Conservation (phyloP, 2,888 invertebrate species). For the Agrochola macilenta region DNA sequence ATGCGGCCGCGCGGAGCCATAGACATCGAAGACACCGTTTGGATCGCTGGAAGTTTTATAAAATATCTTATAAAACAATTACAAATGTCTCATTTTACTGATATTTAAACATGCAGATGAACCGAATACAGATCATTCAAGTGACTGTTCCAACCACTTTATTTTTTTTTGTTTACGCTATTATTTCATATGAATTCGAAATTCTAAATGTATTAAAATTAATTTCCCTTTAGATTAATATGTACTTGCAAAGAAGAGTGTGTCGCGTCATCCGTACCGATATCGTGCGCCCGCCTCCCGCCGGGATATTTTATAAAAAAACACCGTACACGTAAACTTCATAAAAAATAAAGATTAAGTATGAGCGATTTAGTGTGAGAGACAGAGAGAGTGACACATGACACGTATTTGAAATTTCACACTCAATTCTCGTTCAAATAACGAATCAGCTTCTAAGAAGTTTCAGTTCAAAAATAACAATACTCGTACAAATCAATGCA, state of each 20-base stretch:
- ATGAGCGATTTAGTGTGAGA: too few relatives aligned
- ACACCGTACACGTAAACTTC: neutral
- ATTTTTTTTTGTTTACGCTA: neutral
- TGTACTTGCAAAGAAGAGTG: neutral
- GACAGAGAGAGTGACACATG: too few relatives aligned
- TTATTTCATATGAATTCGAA: too few relatives aligned
- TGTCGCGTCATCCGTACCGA: neutral
- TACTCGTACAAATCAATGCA: too few relatives aligned
- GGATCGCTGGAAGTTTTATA: neutral
- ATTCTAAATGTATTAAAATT: neutral
- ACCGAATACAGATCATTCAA: neutral
- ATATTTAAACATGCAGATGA: neutral
- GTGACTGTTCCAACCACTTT: neutral
- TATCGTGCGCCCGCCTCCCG: neutral
- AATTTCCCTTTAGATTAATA: neutral
- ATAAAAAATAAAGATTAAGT: neutral
- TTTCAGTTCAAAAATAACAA: too few relatives aligned
- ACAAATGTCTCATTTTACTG: neutral
- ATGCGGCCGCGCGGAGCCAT: too few relatives aligned
- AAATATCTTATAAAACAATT: neutral
- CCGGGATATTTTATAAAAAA: neutral
- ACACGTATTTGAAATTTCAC: too few relatives aligned
- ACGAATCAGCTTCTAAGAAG: too few relatives aligned
- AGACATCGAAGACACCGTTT: neutral
- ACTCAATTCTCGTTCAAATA: too few relatives aligned